Evolutionary conservation across 2,797 vertebrate species (phyloP).

Genomic region (Catostomus latipinnis): DNA sequence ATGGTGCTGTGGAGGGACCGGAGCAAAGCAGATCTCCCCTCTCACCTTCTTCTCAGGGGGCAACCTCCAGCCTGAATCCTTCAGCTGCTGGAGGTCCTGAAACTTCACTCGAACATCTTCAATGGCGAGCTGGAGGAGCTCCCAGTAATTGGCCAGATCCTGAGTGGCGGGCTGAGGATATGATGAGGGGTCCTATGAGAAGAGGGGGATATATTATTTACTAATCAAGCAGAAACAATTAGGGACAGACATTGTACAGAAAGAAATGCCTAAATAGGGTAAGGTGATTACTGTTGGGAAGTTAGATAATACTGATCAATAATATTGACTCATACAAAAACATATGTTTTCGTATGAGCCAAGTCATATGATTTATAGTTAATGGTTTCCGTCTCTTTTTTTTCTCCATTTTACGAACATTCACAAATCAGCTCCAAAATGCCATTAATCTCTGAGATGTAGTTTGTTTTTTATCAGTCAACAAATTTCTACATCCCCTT

Average conservation of each 20-base stretch:
- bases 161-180: constrained; percentile 97
- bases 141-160: constrained; percentile 98
- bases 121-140: constrained; percentile 96
- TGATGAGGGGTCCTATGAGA: constrained; percentile 80
- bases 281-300: too few relatives aligned
- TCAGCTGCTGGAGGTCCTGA: constrained; percentile 94
- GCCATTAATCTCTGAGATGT: too few relatives aligned
- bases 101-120: constrained; percentile 97
- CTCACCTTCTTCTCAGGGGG: constrained; percentile 94
- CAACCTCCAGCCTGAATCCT: constrained; percentile 95
- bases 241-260: neutral
- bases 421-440: too few relatives aligned
- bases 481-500: too few relatives aligned
- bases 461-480: too few relatives aligned
- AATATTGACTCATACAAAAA: too few relatives aligned
- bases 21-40: constrained; percentile 59
- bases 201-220: neutral
- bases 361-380: too few relatives aligned
- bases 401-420: too few relatives aligned
- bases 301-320: too few relatives aligned
- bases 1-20: constrained; percentile 62
- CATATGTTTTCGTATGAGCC: too few relatives aligned
- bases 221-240: neutral
- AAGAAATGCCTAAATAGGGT: too few relatives aligned
- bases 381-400: too few relatives aligned